Evolutionary conservation across 2,888 invertebrate species (phyloP).

Genomic region (Aphidoletes aphidimyza): DNA sequence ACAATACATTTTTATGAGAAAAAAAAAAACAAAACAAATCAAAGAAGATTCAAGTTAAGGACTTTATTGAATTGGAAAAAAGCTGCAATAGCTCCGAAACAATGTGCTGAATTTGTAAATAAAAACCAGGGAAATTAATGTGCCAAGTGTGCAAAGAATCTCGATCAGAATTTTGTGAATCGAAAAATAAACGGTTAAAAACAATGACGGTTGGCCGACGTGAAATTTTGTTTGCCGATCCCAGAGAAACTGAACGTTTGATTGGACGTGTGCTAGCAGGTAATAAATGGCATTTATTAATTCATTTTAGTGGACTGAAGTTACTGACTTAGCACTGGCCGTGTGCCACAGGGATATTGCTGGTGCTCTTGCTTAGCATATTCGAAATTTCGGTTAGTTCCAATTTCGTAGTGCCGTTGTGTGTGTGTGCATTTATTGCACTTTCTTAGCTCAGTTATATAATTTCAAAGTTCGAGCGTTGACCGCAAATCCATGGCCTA

Average conservation of each 20-base stretch:
- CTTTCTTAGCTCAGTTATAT: too few relatives aligned
- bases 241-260: slow-evolving; percentile 62
- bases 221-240: slow-evolving; percentile 63
- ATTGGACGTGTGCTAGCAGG: slow-evolving; percentile 66
- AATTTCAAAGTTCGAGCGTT: slow-evolving; percentile 34
- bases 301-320: too few relatives aligned
- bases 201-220: slow-evolving; percentile 66
- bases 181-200: neutral
- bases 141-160: neutral
- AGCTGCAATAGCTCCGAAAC: too few relatives aligned
- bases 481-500: slow-evolving; percentile 40
- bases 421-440: too few relatives aligned
- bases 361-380: neutral
- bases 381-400: neutral
- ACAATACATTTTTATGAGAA: too few relatives aligned
- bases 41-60: too few relatives aligned
- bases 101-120: too few relatives aligned
- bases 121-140: neutral
- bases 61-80: too few relatives aligned
- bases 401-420: neutral
- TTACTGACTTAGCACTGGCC: too few relatives aligned
- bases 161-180: neutral
- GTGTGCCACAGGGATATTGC: too few relatives aligned
- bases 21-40: too few relatives aligned
- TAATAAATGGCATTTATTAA: slow-evolving; percentile 59